A percentile compares a stretch with the other conserved stretches of the same genome.
Evolutionary conservation across 1,140 invertebrate species (phyloP).

Genomic region (Leptinotarsa lineolata): DNA sequence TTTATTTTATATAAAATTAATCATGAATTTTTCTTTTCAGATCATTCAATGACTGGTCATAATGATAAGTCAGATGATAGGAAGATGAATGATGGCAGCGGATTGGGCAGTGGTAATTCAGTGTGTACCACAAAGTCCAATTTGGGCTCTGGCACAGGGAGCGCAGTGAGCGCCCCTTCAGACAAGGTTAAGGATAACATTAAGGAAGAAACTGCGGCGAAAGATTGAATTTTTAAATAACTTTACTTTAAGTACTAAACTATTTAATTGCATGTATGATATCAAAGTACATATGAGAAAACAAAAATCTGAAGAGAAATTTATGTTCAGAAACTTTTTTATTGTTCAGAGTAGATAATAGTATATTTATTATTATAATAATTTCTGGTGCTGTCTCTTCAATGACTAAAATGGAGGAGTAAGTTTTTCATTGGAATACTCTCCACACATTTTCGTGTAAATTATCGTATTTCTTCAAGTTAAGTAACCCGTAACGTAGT

Average conservation of each 20-base stretch:
- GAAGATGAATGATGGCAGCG: slow-evolving; percentile 41
- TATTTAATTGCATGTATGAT: slow-evolving; percentile 12
- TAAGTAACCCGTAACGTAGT: slow-evolving; percentile 2
- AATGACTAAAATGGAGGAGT: background rate
- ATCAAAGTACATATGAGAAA: slow-evolving; percentile 4
- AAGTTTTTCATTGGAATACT: background rate
- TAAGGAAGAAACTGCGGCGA: slow-evolving; percentile 45
- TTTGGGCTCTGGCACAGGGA: slow-evolving; percentile 26
- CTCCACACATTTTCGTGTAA: background rate
- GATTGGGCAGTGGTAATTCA: slow-evolving; percentile 31
- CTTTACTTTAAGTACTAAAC: slow-evolving; percentile 47
- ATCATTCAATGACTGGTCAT: slow-evolving; percentile 38
- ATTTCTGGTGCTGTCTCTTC: slow-evolving; percentile 5
- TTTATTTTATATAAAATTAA: too few species aligned
- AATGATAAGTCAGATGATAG: slow-evolving; percentile 50
- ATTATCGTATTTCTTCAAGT: background rate
- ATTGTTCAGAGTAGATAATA: slow-evolving; percentile 1
- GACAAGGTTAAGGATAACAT: slow-evolving; percentile 43
- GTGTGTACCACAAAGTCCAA: slow-evolving; percentile 32
- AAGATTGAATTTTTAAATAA: slow-evolving; percentile 40
- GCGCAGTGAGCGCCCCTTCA: slow-evolving; percentile 32
- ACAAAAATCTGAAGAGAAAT: background rate
- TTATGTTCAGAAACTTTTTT: slow-evolving; percentile 9
- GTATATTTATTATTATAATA: slow-evolving; percentile 1
- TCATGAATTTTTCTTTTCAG: background rate